Conservation (phyloP, 2,888 invertebrate species). For the Eudemis profundana region DNA sequence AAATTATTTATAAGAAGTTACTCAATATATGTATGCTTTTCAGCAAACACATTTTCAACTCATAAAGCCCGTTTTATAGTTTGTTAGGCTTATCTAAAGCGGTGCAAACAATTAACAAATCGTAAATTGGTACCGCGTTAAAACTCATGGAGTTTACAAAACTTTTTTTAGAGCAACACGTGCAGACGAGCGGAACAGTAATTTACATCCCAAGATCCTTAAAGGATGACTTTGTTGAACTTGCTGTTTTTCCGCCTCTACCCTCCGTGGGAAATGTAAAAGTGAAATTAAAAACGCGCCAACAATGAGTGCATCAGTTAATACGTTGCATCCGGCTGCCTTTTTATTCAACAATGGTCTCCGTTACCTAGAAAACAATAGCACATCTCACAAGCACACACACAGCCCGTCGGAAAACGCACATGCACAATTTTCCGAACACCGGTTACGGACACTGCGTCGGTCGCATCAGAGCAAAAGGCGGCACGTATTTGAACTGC, state of each 20-base stretch:
- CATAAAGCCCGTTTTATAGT: slow-evolving; percentile 51
- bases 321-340: slow-evolving; percentile 72
- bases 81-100: slow-evolving; percentile 75
- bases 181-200: slow-evolving; percentile 46
- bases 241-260: slow-evolving; percentile 54
- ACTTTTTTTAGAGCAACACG: slow-evolving; percentile 53
- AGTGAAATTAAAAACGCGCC: slow-evolving; percentile 69
- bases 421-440: slow-evolving; percentile 86
- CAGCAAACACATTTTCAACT: slow-evolving; percentile 17
- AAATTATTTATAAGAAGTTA: slow-evolving; percentile 14
- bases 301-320: slow-evolving; percentile 66
- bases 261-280: slow-evolving; percentile 64
- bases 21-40: not conserved
- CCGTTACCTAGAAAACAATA: slow-evolving; percentile 84
- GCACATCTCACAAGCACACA: slow-evolving; percentile 85
- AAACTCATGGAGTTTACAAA: slow-evolving; percentile 62
- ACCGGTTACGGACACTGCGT: slow-evolving; percentile 83
- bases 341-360: slow-evolving; percentile 69
- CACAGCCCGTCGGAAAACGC: slow-evolving; percentile 84
- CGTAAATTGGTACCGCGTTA: slow-evolving; percentile 70
- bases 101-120: slow-evolving; percentile 75
- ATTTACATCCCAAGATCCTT: slow-evolving; percentile 48
- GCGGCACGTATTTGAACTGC: slow-evolving; percentile 78
- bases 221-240: slow-evolving; percentile 49
- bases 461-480: slow-evolving; percentile 79